A percentile compares a stretch with the other conserved stretches of the same genome.
Conservation (phyloP, 2,113 vertebrate genomes). For the Eulemur macaco region DNA sequence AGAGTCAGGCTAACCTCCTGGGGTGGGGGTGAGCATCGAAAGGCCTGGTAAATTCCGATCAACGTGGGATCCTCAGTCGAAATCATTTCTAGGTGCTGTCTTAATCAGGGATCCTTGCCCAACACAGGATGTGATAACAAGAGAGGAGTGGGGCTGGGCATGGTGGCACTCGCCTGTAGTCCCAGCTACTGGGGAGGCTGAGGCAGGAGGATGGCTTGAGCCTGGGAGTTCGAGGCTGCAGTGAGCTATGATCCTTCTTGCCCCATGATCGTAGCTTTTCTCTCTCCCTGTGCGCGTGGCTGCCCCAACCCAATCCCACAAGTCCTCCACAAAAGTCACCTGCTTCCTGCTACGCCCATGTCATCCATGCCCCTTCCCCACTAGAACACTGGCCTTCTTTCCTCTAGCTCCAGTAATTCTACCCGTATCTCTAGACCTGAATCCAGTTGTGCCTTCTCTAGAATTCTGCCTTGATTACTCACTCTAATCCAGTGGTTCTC, state of each 20-base stretch:
- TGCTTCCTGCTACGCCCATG: accelerated
- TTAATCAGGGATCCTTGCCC: not conserved
- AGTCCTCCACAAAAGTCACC: not conserved
- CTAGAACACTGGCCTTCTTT: accelerated
- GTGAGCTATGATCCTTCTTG: not conserved
- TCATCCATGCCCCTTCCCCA: accelerated
- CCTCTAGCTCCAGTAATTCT: not conserved
- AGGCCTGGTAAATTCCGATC: not conserved
- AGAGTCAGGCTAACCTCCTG: not conserved
- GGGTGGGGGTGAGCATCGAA: not conserved
- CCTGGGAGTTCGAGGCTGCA: too few relatives aligned
- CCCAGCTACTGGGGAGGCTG: too few relatives aligned
- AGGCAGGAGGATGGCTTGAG: too few relatives aligned
- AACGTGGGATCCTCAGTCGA: not conserved
- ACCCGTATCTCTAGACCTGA: accelerated
- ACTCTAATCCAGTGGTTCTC: not conserved
- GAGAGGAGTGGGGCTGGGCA: not conserved
- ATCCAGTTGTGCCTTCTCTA: not conserved
- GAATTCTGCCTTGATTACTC: not conserved
- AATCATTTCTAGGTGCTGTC: not conserved
- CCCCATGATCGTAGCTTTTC: not conserved
- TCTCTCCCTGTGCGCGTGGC: not conserved
- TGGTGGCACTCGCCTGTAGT: too few relatives aligned
- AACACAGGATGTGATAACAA: not conserved
- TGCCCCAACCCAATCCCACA: accelerated